Evolutionary conservation across 2,797 vertebrate species (phyloP).

Genomic region (Leucoraja ocellata): DNA sequence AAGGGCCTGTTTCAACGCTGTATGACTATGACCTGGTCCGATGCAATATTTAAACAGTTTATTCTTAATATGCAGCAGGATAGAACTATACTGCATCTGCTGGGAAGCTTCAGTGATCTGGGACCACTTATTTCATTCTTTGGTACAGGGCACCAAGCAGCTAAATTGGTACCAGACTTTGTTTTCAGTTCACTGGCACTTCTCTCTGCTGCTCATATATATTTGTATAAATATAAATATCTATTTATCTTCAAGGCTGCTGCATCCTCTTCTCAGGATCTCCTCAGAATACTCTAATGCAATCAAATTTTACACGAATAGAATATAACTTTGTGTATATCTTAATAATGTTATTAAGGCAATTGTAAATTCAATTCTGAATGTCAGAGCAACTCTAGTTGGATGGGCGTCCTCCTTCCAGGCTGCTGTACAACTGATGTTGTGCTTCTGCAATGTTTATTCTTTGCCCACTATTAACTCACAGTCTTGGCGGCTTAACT

Average conservation of each 20-base stretch:
- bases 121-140: not conserved
- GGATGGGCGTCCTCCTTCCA: too few species aligned
- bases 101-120: not conserved
- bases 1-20: too few species aligned
- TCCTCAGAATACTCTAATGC: not conserved
- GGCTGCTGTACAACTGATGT: conserved; percentile 10
- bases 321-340: not conserved
- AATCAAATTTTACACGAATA: not conserved
- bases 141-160: not conserved
- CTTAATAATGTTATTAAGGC: not conserved
- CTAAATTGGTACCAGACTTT: not conserved
- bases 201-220: not conserved
- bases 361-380: not conserved
- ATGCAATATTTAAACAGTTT: not conserved
- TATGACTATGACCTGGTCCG: not conserved
- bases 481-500: conserved; percentile 22
- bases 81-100: not conserved
- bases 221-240: not conserved
- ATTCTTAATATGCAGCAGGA: not conserved
- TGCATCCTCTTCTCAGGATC: not conserved
- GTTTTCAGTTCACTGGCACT: not conserved
- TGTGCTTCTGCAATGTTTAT: conserved; percentile 20
- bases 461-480: conserved; percentile 33
- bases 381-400: not conserved
- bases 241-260: not conserved